Evolutionary conservation across 2,888 invertebrate species (phyloP).

Genomic region (Agrypnus murinus): DNA sequence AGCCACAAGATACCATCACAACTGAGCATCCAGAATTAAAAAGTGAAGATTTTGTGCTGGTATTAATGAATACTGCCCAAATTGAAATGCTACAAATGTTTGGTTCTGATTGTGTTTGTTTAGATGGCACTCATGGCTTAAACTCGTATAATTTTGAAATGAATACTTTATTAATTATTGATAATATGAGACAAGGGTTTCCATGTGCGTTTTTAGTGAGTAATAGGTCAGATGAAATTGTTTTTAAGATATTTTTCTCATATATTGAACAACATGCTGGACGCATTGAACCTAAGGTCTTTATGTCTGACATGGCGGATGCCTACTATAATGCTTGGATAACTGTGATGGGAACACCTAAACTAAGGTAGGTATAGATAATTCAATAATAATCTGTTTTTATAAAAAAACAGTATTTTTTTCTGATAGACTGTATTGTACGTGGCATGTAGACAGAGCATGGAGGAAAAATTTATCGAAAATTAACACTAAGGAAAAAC

Average conservation of each 20-base stretch:
- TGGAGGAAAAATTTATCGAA: constrained; percentile 55
- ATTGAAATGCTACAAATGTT: not conserved
- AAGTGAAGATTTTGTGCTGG: not conserved
- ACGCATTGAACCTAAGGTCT: constrained; percentile 38
- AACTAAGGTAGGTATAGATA: too few species aligned
- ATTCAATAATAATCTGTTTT: too few species aligned
- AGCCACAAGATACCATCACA: not conserved
- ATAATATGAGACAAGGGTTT: too few species aligned
- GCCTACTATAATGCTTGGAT: constrained; percentile 55
- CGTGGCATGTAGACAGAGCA: constrained; percentile 58
- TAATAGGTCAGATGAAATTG: constrained; percentile 48
- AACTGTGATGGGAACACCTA: constrained; percentile 47
- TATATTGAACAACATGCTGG: constrained; percentile 41
- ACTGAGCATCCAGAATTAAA: constrained; percentile 25
- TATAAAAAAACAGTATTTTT: too few species aligned
- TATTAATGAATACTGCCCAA: not conserved
- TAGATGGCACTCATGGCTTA: constrained; percentile 53
- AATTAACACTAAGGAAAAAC: constrained; percentile 52
- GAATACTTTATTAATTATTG: constrained; percentile 45
- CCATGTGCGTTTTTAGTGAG: constrained; percentile 50
- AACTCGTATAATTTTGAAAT: constrained; percentile 54
- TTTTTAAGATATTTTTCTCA: constrained; percentile 46
- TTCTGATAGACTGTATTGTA: constrained; percentile 56
- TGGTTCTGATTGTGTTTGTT: too few species aligned
- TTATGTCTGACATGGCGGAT: constrained; percentile 56